Conservation (phyloP, 2,888 invertebrate species). For the Trichopoda pennipes region DNA sequence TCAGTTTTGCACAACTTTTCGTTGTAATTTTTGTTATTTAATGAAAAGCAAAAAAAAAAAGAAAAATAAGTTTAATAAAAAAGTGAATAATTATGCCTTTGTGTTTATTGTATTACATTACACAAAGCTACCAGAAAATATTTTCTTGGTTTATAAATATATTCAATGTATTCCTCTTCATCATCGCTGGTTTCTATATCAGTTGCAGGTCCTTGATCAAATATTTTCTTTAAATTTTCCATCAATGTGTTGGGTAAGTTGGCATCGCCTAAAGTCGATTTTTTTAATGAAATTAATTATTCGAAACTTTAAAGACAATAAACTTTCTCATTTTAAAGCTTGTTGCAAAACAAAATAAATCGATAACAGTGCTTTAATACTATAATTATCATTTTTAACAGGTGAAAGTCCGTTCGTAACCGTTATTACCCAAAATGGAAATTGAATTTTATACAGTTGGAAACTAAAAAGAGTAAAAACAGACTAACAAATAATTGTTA, state of each 20-base stretch:
- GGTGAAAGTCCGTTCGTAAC: no score
- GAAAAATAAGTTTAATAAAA: constrained; percentile 66
- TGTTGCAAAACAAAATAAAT: neutral
- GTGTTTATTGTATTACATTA: constrained; percentile 74
- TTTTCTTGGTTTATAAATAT: constrained; percentile 85
- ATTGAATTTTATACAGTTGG: no score
- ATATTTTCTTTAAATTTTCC: constrained; percentile 76
- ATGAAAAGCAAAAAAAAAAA: constrained; percentile 73
- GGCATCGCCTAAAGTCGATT: constrained; percentile 68
- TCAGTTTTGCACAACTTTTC: constrained; percentile 76
- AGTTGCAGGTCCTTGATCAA: constrained; percentile 75
- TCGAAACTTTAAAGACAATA: no score
- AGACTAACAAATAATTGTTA: no score
- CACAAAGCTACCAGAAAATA: constrained; percentile 85
- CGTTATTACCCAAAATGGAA: no score
- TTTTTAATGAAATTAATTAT: neutral
- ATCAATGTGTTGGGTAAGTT: constrained; percentile 73
- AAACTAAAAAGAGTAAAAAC: no score
- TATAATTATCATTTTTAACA: no score
- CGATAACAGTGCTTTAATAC: no score
- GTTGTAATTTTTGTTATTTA: constrained; percentile 1
- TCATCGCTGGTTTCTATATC: constrained; percentile 80
- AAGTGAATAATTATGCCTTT: constrained; percentile 1
- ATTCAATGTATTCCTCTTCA: constrained; percentile 84
- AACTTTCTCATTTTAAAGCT: no score